A percentile compares a stretch with the other conserved stretches of the same genome.
Conservation (phyloP, 2,113 vertebrate genomes). For the Oophaga pumilio region DNA sequence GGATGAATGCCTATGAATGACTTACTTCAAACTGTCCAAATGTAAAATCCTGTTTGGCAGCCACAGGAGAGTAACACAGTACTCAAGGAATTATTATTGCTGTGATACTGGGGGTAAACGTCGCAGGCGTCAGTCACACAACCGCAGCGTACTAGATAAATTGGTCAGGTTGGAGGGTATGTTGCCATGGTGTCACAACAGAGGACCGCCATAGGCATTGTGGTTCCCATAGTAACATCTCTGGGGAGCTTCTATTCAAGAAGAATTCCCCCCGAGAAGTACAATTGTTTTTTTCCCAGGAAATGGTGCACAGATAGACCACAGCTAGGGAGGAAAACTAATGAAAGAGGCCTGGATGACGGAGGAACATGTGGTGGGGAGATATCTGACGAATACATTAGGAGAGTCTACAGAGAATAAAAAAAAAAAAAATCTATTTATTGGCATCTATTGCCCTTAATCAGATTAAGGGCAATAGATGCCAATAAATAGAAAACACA, state of each 20-base stretch:
- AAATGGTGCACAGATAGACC: not conserved
- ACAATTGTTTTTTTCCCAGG: conserved; percentile 5
- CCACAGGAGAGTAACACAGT: not conserved
- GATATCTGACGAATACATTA: not conserved
- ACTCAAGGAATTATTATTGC: not conserved
- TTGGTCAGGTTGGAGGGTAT: not conserved
- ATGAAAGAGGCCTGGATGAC: not conserved
- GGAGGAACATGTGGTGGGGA: not conserved
- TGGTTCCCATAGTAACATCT: conserved; percentile 4
- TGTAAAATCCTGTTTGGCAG: not conserved
- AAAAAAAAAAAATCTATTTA: too few species aligned
- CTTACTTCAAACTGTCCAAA: not conserved
- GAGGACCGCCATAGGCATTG: not conserved
- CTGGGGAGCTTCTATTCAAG: conserved; percentile 15
- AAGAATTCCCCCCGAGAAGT: not conserved
- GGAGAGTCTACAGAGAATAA: too few species aligned
- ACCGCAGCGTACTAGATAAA: not conserved
- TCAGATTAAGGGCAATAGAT: too few species aligned
- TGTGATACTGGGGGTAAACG: not conserved
- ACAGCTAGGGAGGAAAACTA: not conserved
- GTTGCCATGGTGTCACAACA: conserved; percentile 16
- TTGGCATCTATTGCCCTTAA: too few species aligned
- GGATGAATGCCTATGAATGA: too few species aligned
- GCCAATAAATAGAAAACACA: too few species aligned
- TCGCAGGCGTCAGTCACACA: not conserved